These are phyloP conservation scores for Dicerorhinus sumatrensis DNA, from an alignment of 2,113 vertebrate species.

Conservation along the genomic window DNA sequence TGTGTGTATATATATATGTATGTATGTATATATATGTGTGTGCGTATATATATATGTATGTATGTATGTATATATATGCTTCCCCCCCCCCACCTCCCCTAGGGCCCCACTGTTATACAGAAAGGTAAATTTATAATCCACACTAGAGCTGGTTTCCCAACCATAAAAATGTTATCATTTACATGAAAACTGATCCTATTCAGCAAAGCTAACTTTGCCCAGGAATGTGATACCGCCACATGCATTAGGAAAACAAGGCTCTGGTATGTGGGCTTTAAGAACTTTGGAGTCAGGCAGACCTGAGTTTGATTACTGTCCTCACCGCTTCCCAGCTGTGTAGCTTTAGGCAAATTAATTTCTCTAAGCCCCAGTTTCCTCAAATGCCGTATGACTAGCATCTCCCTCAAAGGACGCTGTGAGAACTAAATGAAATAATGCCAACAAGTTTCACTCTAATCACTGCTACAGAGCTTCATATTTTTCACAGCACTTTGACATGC, in stretches of 20 bases:
- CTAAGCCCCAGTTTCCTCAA: conserved; percentile 51
- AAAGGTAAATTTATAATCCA: not conserved
- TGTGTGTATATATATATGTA: too few species aligned
- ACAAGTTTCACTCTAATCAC: not conserved
- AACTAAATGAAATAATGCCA: conserved; percentile 26
- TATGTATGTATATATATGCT: too few species aligned
- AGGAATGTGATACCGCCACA: not conserved
- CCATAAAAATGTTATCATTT: not conserved
- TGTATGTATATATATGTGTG: too few species aligned
- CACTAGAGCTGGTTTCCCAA: not conserved
- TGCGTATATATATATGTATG: too few species aligned
- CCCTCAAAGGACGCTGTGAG: conserved; percentile 6
- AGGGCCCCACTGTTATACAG: not conserved
- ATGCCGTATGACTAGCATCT: not conserved
- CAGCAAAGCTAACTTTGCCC: not conserved
- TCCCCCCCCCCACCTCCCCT: not conserved
- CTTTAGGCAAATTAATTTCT: conserved; percentile 56
- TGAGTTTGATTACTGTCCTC: not conserved
- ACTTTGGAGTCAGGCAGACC: not conserved
- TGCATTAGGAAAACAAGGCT: not conserved
- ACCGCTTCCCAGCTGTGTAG: not conserved
- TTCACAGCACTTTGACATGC: conserved; percentile 33
- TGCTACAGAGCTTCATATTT: not conserved
- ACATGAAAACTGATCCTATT: not conserved
- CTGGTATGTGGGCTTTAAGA: not conserved